phyloP scores from a whole-genome alignment of 2,888 invertebrate genomes.

The Aspidiotus destructor region DNA sequence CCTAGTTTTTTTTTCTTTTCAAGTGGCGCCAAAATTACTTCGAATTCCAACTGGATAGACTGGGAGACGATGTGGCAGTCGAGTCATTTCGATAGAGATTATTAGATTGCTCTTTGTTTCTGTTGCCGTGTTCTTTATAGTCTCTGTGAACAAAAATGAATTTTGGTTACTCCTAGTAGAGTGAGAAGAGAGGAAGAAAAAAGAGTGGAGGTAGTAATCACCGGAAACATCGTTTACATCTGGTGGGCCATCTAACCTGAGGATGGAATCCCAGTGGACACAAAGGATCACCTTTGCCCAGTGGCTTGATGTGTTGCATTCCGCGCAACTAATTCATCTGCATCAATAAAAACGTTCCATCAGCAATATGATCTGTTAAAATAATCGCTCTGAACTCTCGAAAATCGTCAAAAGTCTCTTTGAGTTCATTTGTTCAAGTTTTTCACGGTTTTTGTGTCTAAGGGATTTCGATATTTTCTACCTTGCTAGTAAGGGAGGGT shows the following conservation, averaged over 20 bases:
- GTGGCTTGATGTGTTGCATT: constrained; percentile 66
- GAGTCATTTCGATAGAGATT: constrained; percentile 45
- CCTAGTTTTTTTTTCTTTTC: not conserved
- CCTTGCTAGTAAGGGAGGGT: too few species aligned
- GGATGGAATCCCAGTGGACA: constrained; percentile 90
- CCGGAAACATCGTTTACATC: constrained; percentile 86
- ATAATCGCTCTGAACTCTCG: not conserved
- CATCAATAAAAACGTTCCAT: not conserved
- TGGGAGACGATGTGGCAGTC: constrained; percentile 64
- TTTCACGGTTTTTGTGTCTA: too few species aligned
- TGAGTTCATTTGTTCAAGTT: too few species aligned
- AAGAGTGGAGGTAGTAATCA: constrained; percentile 39
- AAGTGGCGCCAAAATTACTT: constrained; percentile 21
- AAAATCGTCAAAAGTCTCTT: not conserved
- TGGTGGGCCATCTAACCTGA: constrained; percentile 85
- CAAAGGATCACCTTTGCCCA: constrained; percentile 75
- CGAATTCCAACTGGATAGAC: constrained; percentile 30
- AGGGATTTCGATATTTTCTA: too few species aligned
- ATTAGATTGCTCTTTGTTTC: constrained; percentile 54
- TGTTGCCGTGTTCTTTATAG: constrained; percentile 77
- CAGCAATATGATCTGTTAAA: constrained; percentile 7
- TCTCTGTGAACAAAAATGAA: constrained; percentile 46
- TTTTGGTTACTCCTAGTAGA: too few species aligned
- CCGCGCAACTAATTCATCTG: constrained; percentile 10
- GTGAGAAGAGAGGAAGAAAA: too few species aligned